phyloP scores from a whole-genome alignment of 2,797 vertebrate species.

The Darevskia mixta region DNA sequence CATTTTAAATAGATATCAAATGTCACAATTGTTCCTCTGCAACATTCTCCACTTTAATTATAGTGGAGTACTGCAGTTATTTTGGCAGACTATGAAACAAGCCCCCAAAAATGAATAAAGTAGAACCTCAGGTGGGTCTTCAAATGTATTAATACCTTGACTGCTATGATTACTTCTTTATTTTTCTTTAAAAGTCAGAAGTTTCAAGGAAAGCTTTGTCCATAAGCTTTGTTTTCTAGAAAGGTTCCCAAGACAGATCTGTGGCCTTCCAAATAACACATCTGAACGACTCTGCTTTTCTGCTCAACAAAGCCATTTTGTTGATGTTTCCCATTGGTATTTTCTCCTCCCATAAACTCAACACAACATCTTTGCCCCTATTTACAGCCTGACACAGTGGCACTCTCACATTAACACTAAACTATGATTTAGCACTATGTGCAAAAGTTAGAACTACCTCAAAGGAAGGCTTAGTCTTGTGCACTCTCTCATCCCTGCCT shows the following conservation, averaged over 20 bases:
- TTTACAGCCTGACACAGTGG: neutral
- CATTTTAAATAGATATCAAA: neutral
- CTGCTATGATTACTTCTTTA: neutral
- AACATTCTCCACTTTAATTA: neutral
- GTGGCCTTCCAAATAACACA: slow-evolving; percentile 15
- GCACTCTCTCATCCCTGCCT: neutral
- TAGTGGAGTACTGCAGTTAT: neutral
- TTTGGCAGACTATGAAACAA: neutral
- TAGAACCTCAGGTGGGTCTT: neutral
- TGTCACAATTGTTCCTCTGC: neutral
- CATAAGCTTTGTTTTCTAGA: neutral
- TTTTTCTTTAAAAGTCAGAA: neutral
- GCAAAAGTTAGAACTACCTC: neutral
- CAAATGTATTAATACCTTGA: neutral
- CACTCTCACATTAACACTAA: neutral
- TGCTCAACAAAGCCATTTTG: neutral
- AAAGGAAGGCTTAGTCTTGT: too few species aligned
- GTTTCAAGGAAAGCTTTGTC: slow-evolving; percentile 15
- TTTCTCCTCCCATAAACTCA: neutral
- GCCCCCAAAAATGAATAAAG: neutral
- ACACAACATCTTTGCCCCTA: neutral
- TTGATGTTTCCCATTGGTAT: neutral
- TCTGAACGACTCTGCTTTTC: neutral
- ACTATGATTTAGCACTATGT: neutral
- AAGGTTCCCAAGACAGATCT: neutral